phyloP scores from a whole-genome alignment of 2,113 vertebrate species.

The Anhinga anhinga region DNA sequence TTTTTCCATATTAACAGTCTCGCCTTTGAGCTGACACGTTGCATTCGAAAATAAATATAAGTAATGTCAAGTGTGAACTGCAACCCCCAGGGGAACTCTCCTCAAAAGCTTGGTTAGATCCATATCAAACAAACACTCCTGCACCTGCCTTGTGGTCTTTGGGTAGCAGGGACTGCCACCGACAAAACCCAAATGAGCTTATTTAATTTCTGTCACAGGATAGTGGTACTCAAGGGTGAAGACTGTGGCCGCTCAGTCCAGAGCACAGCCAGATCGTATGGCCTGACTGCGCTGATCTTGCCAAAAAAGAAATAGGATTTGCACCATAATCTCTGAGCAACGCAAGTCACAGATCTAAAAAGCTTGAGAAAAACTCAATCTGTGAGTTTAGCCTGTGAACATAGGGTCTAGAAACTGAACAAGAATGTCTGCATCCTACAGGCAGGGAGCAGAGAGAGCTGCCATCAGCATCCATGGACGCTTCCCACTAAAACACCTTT shows the following conservation, averaged over 20 bases:
- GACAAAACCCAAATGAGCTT: not conserved
- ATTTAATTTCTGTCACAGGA: not conserved
- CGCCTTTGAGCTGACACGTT: rapidly evolving
- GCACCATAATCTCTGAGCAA: not conserved
- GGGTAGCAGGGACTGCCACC: not conserved
- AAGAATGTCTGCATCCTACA: not conserved
- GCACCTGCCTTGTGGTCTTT: not conserved
- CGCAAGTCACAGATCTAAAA: not conserved
- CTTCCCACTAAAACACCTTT: not conserved
- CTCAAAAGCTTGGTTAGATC: not conserved
- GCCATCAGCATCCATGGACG: not conserved
- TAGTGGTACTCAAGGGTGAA: rapidly evolving
- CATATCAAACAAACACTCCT: not conserved
- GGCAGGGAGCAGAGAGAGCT: not conserved
- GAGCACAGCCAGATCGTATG: rapidly evolving
- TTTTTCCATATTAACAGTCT: not conserved
- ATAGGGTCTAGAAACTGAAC: not conserved
- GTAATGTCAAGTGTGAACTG: not conserved
- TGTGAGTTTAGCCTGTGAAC: not conserved
- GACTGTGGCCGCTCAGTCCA: not conserved
- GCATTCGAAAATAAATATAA: not conserved
- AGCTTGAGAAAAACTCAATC: not conserved
- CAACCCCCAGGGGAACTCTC: not conserved
- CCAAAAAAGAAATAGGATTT: not conserved
- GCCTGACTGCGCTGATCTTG: too few relatives aligned